phyloP scores from a whole-genome alignment of 2,797 vertebrate species.

The Adrianichthys oophorus region DNA sequence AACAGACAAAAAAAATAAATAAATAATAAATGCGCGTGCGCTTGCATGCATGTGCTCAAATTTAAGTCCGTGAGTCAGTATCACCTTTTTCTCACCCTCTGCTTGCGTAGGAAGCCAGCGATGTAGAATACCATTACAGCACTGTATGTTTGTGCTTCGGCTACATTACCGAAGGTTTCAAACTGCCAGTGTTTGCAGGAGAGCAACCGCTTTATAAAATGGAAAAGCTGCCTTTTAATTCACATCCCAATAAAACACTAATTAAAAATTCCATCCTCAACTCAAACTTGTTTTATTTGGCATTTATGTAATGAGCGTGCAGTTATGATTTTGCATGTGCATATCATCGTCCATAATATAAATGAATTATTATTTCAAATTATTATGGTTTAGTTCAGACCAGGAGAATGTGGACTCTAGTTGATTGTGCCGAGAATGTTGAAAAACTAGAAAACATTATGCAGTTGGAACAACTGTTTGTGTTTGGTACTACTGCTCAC shows the following conservation, averaged over 20 bases:
- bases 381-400: no score
- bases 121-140: constrained; percentile 69
- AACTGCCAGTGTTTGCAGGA: constrained; percentile 53
- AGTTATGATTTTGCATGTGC: no score
- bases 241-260: background rate
- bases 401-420: no score
- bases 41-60: constrained; percentile 48
- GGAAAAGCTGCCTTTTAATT: background rate
- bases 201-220: constrained; percentile 17
- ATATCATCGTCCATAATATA: no score
- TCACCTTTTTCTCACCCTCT: constrained; percentile 80
- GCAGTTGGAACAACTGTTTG: no score
- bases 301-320: no score
- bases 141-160: constrained; percentile 44
- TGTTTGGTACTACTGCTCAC: no score
- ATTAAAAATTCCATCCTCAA: no score
- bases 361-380: no score
- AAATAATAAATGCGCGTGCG: constrained; percentile 20
- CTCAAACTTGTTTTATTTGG: no score
- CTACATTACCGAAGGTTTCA: constrained; percentile 45
- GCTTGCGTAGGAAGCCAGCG: constrained; percentile 74
- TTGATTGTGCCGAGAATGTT: no score
- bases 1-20: constrained; percentile 24
- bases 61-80: constrained; percentile 81
- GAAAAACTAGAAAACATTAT: no score